Evolutionary conservation across 2,888 invertebrate genomes (phyloP), one percentile per base, ranked within the genome.

Genomic region (Oscheius onirici): DNA sequence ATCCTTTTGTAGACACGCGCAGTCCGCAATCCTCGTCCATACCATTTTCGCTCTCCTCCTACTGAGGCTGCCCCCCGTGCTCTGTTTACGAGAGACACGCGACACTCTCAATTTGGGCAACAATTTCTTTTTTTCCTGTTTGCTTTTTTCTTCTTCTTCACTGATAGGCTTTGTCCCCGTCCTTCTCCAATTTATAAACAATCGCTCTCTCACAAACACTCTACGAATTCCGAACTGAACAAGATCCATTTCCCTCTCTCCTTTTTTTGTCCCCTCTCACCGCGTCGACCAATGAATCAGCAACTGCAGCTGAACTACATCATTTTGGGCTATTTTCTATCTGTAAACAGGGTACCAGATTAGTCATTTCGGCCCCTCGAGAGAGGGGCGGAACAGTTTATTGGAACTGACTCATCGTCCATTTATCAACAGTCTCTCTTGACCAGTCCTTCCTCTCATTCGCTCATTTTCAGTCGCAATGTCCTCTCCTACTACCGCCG

Each of bases 401-500:
- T 28, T 34, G 40, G 15, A 0, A 15, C 46, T 49, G 43, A 20
- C 46, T 46, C 34, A n/a, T 44, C 65, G 15, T 26, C 26, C 51
- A 17, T 24, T 52, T 20, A 3, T 24, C n/a, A n/a, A n/a, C n/a
- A n/a, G n/a, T 24, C 46, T 26, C 24, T 63, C 24, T 28, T 24
- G 3, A 2, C 22, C 46, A 10, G 6, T 63, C 49, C 26, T 22
- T n/a, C 49, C 46, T 20, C 49, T 63, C 28, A 24, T 22, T 63
- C 28, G 15, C 58, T 41, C n/a, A n/a, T 22, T n/a, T n/a, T n/a
- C n/a, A n/a, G n/a, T n/a, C n/a, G n/a, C n/a, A n/a, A 68, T 68
- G 68, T 68, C 68, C 24, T 75, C 75, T 73, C 76, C 80, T 51
- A 70, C 79, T 15, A 67, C 78, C 67, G 73, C 73, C 54, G 79